Conservation (phyloP, 2,888 invertebrate genomes). For the Drosophila paramelanica region DNA sequence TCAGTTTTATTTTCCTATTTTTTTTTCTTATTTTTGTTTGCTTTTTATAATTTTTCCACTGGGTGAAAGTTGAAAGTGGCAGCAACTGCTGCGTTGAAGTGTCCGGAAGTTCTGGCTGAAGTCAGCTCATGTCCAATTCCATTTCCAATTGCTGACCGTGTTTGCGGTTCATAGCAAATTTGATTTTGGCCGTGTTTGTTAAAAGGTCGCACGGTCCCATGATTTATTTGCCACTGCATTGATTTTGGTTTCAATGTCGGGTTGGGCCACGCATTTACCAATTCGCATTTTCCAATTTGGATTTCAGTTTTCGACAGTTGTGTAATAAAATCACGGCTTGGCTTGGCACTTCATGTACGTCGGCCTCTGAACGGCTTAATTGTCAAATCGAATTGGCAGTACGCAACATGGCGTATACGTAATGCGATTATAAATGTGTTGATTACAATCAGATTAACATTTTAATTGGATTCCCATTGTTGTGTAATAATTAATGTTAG, state of each 20-base stretch:
- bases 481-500: slow-evolving; percentile 28
- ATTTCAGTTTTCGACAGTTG: slow-evolving; percentile 21
- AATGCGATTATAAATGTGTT: slow-evolving; percentile 68
- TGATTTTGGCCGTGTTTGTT: slow-evolving; percentile 65
- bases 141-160: slow-evolving; percentile 51
- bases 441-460: slow-evolving; percentile 61
- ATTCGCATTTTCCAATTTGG: slow-evolving; percentile 8
- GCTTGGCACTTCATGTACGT: slow-evolving; percentile 29
- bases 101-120: slow-evolving; percentile 27
- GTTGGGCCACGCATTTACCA: slow-evolving; percentile 16
- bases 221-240: slow-evolving; percentile 75
- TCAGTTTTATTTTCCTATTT: slow-evolving; percentile 23
- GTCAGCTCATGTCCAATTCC: slow-evolving; percentile 36
- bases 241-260: slow-evolving; percentile 60
- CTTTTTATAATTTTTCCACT: slow-evolving; percentile 2
- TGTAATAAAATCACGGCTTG: slow-evolving; percentile 57
- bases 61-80: slow-evolving; percentile 16
- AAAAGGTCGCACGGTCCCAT: slow-evolving; percentile 64
- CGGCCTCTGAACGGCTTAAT: slow-evolving; percentile 45
- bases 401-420: slow-evolving; percentile 58
- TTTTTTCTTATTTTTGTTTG: slow-evolving; percentile 22
- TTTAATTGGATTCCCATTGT: slow-evolving; percentile 60
- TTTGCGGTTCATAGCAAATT: slow-evolving; percentile 62
- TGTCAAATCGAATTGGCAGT: slow-evolving; percentile 54
- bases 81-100: slow-evolving; percentile 25